Evolutionary conservation across 1,140 invertebrate species (phyloP), one percentile per base, ranked within the genome.

Genomic region (Campoletis sonorensis): DNA sequence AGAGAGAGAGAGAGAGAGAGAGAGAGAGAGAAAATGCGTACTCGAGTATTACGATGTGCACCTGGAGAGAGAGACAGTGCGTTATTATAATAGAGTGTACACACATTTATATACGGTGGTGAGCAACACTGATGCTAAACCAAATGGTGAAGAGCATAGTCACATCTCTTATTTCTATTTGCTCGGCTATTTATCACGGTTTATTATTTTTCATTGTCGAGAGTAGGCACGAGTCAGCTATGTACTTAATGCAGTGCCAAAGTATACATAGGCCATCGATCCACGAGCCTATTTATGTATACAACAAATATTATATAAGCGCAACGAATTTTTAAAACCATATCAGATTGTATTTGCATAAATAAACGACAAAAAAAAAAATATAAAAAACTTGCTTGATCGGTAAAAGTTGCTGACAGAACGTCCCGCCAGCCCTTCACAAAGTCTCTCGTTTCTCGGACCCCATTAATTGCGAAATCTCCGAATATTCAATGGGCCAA

Each of bases 131-230:
- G n/a, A 64, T 26, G 11, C 61, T 54, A 27, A 13, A 54, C 30
- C 37, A 67, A 61, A 76, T 72, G 67, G 76, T 71, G 79, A 78
- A 26, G 40, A 27, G 27, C 84, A 90, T 91, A 82, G 86, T 84
- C 85, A 84, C 89, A 71, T 81, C 61, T 33, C 76, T 61, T 64
- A 54, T 78, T 45, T 64, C 83, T 92, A 92, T 92, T 92, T 92
- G 89, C 90, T 88, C 82, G 89, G 89, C 91, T 90, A 92, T 92
- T 92, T 92, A 92, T 92, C 91, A 92, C 89, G 91, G 90, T 92
- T 92, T 92, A 92, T 92, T 92, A 92, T 91, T 92, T 90, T 88
- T 88, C 86, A 92, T 92, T 92, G 91, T 92, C 89, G 83, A 83
- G 77, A 79, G 73, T 82, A 88, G 86, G 90, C 86, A 89, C 85